Conservation (phyloP, 2,797 vertebrate species). For the Micrastur ruficollis region DNA sequence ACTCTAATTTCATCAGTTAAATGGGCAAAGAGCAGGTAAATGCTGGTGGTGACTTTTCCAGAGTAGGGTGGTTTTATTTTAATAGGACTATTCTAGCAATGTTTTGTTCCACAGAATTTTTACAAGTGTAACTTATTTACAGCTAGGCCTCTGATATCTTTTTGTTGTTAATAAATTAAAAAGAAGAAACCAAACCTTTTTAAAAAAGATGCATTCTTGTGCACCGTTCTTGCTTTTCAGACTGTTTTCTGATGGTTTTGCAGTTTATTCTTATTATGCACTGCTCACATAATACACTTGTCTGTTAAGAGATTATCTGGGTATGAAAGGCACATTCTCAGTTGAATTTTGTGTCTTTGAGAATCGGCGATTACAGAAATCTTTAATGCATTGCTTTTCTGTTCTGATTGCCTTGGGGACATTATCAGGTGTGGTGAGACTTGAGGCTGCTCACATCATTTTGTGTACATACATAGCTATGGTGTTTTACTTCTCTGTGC, state of each 20-base stretch:
- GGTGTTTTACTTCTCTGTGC: background rate
- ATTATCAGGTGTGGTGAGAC: background rate
- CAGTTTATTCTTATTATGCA: background rate
- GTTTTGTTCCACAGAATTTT: background rate
- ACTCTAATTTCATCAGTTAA: background rate
- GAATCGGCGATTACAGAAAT: background rate
- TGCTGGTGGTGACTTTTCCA: background rate
- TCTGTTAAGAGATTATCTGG: background rate
- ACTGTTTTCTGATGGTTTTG: background rate
- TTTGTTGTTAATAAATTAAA: background rate
- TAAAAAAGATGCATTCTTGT: background rate
- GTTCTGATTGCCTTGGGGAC: background rate
- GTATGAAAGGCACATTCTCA: background rate
- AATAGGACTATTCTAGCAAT: background rate
- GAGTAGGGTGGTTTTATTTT: background rate
- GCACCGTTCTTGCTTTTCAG: background rate
- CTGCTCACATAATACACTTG: background rate
- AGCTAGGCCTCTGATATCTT: background rate
- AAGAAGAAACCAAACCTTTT: background rate
- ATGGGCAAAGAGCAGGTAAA: background rate
- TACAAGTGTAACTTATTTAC: background rate
- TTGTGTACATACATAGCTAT: background rate
- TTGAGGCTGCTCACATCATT: background rate
- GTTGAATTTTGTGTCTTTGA: background rate
- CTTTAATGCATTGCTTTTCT: background rate